Percentiles rank a stretch among this genome's conserved stretches.
Conservation (phyloP, 2,797 vertebrate species). For the Sebastes trivittatus region DNA sequence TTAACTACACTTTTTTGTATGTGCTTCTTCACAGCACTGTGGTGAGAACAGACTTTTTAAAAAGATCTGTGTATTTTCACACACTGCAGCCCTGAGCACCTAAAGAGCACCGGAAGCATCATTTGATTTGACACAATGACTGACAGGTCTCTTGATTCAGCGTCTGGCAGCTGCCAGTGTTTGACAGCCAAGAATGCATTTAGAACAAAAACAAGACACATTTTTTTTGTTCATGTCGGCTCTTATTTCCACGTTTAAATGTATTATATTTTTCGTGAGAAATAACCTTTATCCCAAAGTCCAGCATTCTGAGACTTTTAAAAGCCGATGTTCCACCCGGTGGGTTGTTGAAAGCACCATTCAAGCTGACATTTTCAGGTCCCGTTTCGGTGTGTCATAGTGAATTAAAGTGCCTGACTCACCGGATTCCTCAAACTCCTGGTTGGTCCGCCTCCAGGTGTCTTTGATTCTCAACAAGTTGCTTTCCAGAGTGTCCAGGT, state of each 20-base stretch:
- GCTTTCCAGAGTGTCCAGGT: conserved; percentile 91
- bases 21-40: neutral
- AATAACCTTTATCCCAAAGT: neutral
- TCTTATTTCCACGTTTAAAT: neutral
- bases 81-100: conserved; percentile 5
- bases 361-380: conserved; percentile 49
- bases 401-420: conserved; percentile 44
- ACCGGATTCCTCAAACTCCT: conserved; percentile 95
- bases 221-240: neutral
- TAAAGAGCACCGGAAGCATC: neutral
- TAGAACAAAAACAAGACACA: conserved; percentile 15
- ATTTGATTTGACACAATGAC: conserved; percentile 41
- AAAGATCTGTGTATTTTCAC: conserved; percentile 2
- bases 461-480: conserved; percentile 88
- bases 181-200: conserved; percentile 30
- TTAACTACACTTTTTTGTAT: neutral
- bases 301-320: neutral
- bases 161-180: conserved; percentile 19
- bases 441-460: conserved; percentile 87
- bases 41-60: conserved; percentile 18
- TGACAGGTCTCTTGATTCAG: conserved; percentile 41
- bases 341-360: conserved; percentile 11
- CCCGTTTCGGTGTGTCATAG: neutral
- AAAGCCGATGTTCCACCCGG: conserved; percentile 4
- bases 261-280: neutral